Conservation (phyloP, 2,888 invertebrate genomes). For the Resseliella maxima region DNA sequence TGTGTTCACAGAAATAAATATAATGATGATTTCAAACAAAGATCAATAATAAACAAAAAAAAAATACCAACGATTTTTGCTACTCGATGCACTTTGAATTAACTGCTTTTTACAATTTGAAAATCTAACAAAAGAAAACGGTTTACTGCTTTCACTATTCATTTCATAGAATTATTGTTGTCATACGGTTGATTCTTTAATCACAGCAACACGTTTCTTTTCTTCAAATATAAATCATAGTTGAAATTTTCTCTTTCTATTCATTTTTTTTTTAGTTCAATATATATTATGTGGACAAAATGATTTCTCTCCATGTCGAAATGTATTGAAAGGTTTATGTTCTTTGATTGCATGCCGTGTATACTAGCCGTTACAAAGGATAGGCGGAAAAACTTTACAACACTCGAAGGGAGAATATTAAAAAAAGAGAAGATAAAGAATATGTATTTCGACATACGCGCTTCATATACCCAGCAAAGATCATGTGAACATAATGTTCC, state of each 20-base stretch:
- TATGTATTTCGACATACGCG: constrained; percentile 33
- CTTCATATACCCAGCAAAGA: constrained; percentile 6
- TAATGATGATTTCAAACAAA: not conserved
- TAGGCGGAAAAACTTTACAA: constrained; percentile 1
- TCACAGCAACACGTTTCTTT: not conserved
- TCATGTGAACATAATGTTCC: constrained; percentile 53
- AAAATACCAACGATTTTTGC: not conserved
- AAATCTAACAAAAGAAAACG: not conserved
- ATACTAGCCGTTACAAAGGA: not conserved
- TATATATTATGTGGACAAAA: not conserved
- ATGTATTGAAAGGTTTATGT: constrained; percentile 43
- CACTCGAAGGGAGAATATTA: not conserved
- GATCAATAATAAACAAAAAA: not conserved
- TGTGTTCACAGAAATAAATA: not conserved
- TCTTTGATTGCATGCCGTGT: constrained; percentile 28
- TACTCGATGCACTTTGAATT: not conserved
- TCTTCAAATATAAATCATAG: not conserved
- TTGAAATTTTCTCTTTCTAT: not conserved
- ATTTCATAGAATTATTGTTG: not conserved
- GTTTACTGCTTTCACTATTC: constrained; percentile 32
- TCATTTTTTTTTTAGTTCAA: not conserved
- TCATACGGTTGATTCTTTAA: not conserved
- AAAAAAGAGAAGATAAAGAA: constrained; percentile 43
- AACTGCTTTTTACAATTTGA: not conserved
- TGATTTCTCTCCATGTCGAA: constrained; percentile 3